Evolutionary conservation across 2,797 vertebrate species (phyloP).

Genomic region (Siniperca obscura): DNA sequence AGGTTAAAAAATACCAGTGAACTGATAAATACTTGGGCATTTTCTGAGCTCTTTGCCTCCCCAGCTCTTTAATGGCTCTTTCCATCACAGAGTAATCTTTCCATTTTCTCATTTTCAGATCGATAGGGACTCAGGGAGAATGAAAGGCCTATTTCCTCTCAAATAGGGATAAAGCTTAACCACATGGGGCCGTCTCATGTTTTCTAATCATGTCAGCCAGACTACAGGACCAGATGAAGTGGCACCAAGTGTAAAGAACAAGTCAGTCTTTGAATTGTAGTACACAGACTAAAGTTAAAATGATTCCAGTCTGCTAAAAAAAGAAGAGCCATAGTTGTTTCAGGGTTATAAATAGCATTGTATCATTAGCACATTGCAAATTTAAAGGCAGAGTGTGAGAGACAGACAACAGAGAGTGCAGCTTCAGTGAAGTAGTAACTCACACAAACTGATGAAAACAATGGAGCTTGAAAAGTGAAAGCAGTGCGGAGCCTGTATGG

Average conservation of each 20-base stretch:
- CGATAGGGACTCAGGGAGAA: constrained; percentile 73
- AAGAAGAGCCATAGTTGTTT: constrained; percentile 41
- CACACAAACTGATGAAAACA: constrained; percentile 59
- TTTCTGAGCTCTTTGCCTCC: constrained; percentile 59
- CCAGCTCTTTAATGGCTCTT: constrained; percentile 69
- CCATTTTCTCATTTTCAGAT: constrained; percentile 80
- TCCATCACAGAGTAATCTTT: constrained; percentile 78
- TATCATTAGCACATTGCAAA: constrained; percentile 54
- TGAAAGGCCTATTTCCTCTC: constrained; percentile 79
- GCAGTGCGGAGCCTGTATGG: constrained; percentile 31
- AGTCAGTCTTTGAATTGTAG: constrained; percentile 57
- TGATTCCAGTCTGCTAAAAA: constrained; percentile 47
- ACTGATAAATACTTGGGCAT: constrained; percentile 69
- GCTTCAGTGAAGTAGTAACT: constrained; percentile 50
- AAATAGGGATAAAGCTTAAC: constrained; percentile 78
- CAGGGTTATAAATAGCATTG: constrained; percentile 63
- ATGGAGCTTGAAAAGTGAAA: constrained; percentile 45
- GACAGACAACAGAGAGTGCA: constrained; percentile 32
- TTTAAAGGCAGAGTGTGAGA: constrained; percentile 51
- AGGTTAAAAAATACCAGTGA: constrained; percentile 48
- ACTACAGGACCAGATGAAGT: constrained; percentile 65
- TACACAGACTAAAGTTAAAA: constrained; percentile 46
- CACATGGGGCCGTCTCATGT: constrained; percentile 69
- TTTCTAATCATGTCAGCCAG: constrained; percentile 74
- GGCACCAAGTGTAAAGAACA: constrained; percentile 48